phyloP scores from a whole-genome alignment of 1,140 invertebrate genomes.

The Zaprionus davidi region DNA sequence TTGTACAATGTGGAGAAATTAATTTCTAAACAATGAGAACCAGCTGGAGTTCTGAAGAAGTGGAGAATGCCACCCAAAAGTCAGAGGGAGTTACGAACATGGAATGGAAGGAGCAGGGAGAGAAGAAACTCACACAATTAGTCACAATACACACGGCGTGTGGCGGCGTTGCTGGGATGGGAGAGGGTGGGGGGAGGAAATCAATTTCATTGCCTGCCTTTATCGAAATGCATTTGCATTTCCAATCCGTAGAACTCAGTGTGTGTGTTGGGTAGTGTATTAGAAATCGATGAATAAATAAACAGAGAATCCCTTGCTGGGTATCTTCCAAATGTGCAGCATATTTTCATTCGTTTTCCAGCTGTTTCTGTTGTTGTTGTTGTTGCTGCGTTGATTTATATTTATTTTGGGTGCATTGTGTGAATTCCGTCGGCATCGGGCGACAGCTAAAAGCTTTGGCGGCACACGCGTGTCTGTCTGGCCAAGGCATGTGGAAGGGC shows the following conservation, averaged over 20 bases:
- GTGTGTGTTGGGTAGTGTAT: constrained; percentile 57
- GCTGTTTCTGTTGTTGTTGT: constrained; percentile 20
- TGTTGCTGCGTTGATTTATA: constrained; percentile 43
- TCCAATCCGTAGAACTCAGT: constrained; percentile 55
- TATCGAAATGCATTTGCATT: constrained; percentile 80
- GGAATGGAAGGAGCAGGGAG: not conserved
- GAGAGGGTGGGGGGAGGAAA: constrained; percentile 36
- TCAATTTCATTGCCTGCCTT: constrained; percentile 59
- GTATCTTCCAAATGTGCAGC: constrained; percentile 37
- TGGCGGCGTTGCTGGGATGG: not conserved
- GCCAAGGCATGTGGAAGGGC: not conserved
- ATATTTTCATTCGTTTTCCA: constrained; percentile 47
- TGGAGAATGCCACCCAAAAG: constrained; percentile 65
- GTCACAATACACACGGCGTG: constrained; percentile 52
- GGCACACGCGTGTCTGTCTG: constrained; percentile 41
- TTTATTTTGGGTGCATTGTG: constrained; percentile 47
- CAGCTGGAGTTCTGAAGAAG: constrained; percentile 70
- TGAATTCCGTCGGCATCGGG: constrained; percentile 41
- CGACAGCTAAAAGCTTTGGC: constrained; percentile 56
- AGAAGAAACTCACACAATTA: constrained; percentile 58
- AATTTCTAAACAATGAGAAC: constrained; percentile 68
- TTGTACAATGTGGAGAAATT: constrained; percentile 55
- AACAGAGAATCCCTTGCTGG: constrained; percentile 52
- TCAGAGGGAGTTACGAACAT: not conserved
- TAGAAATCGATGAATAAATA: constrained; percentile 81